Evolutionary conservation across 92 coral and sea anemone species (phyloP).

Genomic region (Metridium senile): DNA sequence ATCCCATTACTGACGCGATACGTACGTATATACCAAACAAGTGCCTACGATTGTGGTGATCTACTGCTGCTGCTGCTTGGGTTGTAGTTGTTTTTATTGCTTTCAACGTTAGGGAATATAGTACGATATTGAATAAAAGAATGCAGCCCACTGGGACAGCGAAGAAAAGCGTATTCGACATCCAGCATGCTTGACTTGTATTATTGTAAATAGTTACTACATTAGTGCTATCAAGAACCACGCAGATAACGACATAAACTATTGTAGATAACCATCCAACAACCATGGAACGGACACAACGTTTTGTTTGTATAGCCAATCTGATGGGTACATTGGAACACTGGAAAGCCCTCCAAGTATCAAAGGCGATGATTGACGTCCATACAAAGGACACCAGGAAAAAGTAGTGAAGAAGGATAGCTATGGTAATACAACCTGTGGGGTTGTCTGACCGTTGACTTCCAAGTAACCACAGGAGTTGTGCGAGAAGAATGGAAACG

Average conservation of each 20-base stretch:
- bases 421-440: constrained; percentile 40
- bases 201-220: constrained; percentile 43
- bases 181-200: constrained; percentile 45
- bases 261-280: constrained; percentile 60
- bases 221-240: constrained; percentile 51
- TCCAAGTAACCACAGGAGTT: constrained; percentile 50
- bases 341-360: constrained; percentile 64
- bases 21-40: constrained; percentile 40
- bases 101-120: constrained; percentile 45
- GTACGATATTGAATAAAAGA: constrained; percentile 23
- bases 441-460: constrained; percentile 30
- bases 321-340: neutral
- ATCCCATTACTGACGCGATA: constrained; percentile 52
- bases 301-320: constrained; percentile 14
- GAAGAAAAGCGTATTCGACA: constrained; percentile 33
- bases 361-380: constrained; percentile 68
- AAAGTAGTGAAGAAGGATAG: constrained; percentile 50
- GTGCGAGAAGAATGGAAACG: constrained; percentile 33
- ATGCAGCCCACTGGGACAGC: constrained; percentile 38
- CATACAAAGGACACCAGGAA: constrained; percentile 58
- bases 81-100: constrained; percentile 46
- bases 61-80: constrained; percentile 35
- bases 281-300: constrained; percentile 37
- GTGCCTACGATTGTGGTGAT: constrained; percentile 4
- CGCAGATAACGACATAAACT: constrained; percentile 28